These are phyloP conservation scores for Anarrhichthys ocellatus DNA, from an alignment of 2,113 vertebrate species.

Conservation along the genomic window DNA sequence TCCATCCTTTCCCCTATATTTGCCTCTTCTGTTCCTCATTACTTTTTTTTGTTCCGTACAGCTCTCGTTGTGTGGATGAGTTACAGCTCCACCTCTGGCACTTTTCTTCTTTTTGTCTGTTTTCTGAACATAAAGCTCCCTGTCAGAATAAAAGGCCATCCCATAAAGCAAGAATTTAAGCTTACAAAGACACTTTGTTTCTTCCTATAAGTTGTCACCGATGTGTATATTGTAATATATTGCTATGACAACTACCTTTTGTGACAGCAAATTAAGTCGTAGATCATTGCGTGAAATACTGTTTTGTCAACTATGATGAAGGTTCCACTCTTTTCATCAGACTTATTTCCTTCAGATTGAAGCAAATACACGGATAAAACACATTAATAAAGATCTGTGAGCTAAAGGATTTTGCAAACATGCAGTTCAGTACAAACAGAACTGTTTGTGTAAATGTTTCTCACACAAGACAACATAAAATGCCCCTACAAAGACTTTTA, in stretches of 20 bases:
- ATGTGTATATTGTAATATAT: neutral
- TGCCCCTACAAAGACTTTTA: neutral
- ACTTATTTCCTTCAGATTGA: no score
- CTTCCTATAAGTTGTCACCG: neutral
- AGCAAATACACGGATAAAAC: neutral
- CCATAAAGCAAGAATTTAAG: neutral
- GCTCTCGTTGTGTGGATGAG: constrained; percentile 20
- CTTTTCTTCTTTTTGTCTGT: constrained; percentile 4
- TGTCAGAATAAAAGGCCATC: constrained; percentile 7
- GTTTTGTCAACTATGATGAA: neutral
- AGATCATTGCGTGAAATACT: neutral
- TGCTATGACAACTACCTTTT: neutral
- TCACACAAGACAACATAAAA: neutral
- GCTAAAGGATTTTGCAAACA: neutral
- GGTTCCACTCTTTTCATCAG: neutral
- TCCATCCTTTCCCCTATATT: neutral
- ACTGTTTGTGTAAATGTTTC: neutral
- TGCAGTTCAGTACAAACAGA: neutral
- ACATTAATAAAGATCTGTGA: neutral
- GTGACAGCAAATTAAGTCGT: neutral
- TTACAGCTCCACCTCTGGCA: constrained; percentile 6
- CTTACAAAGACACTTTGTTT: neutral
- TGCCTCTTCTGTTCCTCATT: neutral
- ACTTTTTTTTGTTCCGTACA: neutral
- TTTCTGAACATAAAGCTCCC: constrained; percentile 5